Evolutionary conservation across 2,888 invertebrate genomes (phyloP), one percentile per base, ranked within the genome.

Genomic region (Cremastobaeus sp.): DNA sequence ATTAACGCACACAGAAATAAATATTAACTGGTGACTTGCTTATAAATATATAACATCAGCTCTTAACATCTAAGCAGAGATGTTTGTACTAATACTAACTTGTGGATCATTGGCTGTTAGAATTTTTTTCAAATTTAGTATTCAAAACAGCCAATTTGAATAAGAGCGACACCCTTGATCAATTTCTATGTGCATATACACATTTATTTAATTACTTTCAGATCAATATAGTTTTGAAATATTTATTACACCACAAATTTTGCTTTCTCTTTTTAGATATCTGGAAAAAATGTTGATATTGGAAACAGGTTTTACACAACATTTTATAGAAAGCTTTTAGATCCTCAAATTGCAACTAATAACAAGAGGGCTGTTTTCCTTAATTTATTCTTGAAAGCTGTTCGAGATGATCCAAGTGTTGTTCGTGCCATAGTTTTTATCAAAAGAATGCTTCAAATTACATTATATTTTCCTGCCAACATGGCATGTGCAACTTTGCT

Each of bases 291-390:
- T 52, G 78, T 80, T 2, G 59, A 69, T 4, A 85, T 84, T 11
- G 77, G 81, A 1, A 80, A 83, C 84, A 93, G 94, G 79, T 96
- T 93, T 89, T 98, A 97, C 88, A 92, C 92, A 69, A 94, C 96
- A 0, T 90, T 99, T 28, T 99, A 99, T 85, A 91, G 92, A 15
- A 97, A 97, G 85, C 86, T 99, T 62, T 86, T 93, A 0, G 95
- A 95, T 85, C 90, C 95, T 0, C 92, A 93, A 60, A 86, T 96
- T 60, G 89, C 90, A 3, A 91, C 90, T 8, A 92, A 94, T 0
- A 91, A 92, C 0, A 92, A 93, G 81, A 92, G 92, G 43, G 93
- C 96, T 0, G 91, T 96, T 76, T 92, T 98, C 78, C 90, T 98
- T 77, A 96, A 96, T 82, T 91, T 99, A 62, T 88, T 98, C 14